These are phyloP conservation scores for Bubo bubo DNA, from an alignment of 2,113 vertebrate genomes.

Conservation along the genomic window DNA sequence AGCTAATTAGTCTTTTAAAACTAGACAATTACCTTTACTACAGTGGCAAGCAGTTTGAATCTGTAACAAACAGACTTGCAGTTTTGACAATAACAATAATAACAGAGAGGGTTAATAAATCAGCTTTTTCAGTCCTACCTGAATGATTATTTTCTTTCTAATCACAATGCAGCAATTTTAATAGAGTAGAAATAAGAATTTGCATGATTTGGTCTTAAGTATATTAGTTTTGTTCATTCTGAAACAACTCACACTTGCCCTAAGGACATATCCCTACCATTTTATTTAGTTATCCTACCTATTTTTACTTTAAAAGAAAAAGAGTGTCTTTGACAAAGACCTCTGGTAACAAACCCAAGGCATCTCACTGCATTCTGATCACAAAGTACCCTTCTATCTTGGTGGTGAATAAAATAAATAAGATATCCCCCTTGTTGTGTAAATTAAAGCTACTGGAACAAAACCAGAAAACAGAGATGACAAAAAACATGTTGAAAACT, in stretches of 20 bases:
- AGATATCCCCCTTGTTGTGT: background rate
- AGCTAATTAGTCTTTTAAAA: background rate
- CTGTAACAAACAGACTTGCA: slow-evolving; percentile 52
- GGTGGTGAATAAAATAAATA: slow-evolving; percentile 7
- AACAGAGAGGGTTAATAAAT: slow-evolving; percentile 74
- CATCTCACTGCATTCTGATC: background rate
- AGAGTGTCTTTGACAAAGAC: background rate
- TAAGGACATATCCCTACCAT: background rate
- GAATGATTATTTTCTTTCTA: slow-evolving; percentile 63
- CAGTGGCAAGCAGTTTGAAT: slow-evolving; percentile 25
- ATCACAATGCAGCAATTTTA: slow-evolving; percentile 61
- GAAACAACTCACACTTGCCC: background rate
- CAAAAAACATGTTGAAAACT: background rate
- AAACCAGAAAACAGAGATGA: background rate
- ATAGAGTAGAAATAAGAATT: slow-evolving; percentile 48
- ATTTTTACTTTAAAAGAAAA: slow-evolving; percentile 26
- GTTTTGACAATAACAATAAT: slow-evolving; percentile 51
- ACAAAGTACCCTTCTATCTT: background rate
- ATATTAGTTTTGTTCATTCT: slow-evolving; percentile 14
- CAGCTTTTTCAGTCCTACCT: slow-evolving; percentile 52
- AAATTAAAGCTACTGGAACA: slow-evolving; percentile 28
- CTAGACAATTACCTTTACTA: background rate
- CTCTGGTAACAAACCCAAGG: slow-evolving; percentile 14
- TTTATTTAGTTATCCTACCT: background rate
- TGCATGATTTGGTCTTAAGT: background rate